Evolutionary conservation across 2,113 vertebrate species (phyloP).

Genomic region (Macrotis lagotis): DNA sequence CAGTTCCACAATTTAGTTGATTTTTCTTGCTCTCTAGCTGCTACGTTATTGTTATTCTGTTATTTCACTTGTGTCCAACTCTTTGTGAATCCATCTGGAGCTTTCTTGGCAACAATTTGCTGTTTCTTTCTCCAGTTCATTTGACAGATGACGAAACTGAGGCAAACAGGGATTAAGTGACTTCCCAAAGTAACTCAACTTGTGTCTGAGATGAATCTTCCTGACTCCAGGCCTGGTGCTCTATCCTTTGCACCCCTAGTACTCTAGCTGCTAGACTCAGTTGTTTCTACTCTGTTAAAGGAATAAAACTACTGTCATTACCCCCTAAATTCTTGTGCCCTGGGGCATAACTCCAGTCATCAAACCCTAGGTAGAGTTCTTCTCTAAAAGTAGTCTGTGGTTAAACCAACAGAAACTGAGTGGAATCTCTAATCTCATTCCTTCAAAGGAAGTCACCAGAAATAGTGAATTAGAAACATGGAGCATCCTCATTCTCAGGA

Average conservation of each 20-base stretch:
- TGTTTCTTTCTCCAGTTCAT: neutral
- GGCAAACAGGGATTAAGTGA: neutral
- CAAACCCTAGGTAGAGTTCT: neutral
- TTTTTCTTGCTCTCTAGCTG: neutral
- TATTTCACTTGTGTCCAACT: neutral
- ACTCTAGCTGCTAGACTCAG: neutral
- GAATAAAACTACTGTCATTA: neutral
- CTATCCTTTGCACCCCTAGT: neutral
- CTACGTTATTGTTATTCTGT: neutral
- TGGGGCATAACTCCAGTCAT: neutral
- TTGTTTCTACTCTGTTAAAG: neutral
- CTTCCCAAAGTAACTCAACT: neutral
- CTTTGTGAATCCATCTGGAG: neutral
- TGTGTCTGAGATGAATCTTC: neutral
- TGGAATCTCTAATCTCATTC: slow-evolving; percentile 53
- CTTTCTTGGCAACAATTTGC: neutral
- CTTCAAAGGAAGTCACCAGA: slow-evolving; percentile 46
- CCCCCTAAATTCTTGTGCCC: neutral
- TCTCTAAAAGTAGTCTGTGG: neutral
- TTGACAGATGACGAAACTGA: neutral
- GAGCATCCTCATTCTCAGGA: slow-evolving; percentile 54
- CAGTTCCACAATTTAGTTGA: neutral
- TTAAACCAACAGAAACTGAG: slow-evolving; percentile 39
- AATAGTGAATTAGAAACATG: slow-evolving; percentile 42
- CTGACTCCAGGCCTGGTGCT: neutral